Percentiles rank a stretch among this genome's conserved stretches.
Conservation (phyloP, 2,888 invertebrate species). For the Acanthacorydalis orientalis region DNA sequence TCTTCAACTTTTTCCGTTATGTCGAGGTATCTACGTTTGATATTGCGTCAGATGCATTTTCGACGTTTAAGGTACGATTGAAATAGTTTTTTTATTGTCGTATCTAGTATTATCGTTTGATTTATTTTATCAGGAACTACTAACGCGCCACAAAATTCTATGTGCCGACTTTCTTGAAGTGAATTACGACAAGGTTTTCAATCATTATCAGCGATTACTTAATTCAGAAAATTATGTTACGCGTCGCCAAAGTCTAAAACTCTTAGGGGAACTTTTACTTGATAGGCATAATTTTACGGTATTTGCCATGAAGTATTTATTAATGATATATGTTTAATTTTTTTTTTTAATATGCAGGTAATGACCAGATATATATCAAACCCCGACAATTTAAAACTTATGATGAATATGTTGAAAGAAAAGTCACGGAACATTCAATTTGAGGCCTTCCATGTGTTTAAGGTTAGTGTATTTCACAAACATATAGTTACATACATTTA, state of each 20-base stretch:
- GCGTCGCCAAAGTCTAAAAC: slow-evolving; percentile 92
- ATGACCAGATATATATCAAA: slow-evolving; percentile 98
- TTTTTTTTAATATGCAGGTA: slow-evolving; percentile 33
- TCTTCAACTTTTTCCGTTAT: slow-evolving; percentile 99
- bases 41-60: slow-evolving; percentile 99
- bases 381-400: slow-evolving; percentile 97
- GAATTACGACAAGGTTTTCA: slow-evolving; percentile 97
- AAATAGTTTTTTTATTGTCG: not conserved
- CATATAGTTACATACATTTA: no score
- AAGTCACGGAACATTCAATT: slow-evolving; percentile 99
- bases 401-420: slow-evolving; percentile 99
- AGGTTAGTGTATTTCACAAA: slow-evolving; percentile 39
- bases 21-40: slow-evolving; percentile 99
- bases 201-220: slow-evolving; percentile 88
- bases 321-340: not conserved
- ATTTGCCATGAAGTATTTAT: slow-evolving; percentile 11
- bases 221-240: slow-evolving; percentile 99
- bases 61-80: slow-evolving; percentile 85
- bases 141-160: slow-evolving; percentile 86
- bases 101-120: not conserved
- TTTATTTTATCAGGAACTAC: slow-evolving; percentile 47
- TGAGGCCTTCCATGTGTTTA: slow-evolving; percentile 99
- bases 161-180: slow-evolving; percentile 97
- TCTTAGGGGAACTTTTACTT: slow-evolving; percentile 89
- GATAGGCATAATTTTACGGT: slow-evolving; percentile 99